Evolutionary conservation across 2,113 vertebrate genomes (phyloP), one percentile per base, ranked within the genome.

Genomic region (Salvelinus sp.): DNA sequence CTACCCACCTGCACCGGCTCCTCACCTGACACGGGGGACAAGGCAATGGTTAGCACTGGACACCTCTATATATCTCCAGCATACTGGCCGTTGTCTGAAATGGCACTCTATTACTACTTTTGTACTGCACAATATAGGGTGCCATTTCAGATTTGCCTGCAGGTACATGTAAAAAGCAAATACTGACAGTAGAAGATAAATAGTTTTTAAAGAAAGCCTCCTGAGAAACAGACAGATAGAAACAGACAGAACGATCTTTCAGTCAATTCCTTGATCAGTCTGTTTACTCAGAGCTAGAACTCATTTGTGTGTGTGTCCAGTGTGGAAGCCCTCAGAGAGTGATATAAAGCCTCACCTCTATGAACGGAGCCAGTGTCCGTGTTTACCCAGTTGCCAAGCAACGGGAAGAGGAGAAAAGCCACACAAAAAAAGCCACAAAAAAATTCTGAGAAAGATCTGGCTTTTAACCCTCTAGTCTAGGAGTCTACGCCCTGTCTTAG

Each of bases 1-100:
- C 92, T 96, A 38, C 73, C 81, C 1, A 83, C 2, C 0, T 92
- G 92, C 72, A 95, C 90, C 0, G 96, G 95, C 66, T 94, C 93
- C 14, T 89, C 23, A 58, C 90, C 97, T 98, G 16, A 10, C 28
- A 14, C 16, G 48, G 23, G 22, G 1, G 22, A 30, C 20, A 16
- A 44, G 44, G 47, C 13, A 20, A 54, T 9, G 44, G 22, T 23
- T 9, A 25, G 18, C 4, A 5, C 54, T 25, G 1, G 50, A 54
- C 4, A 54, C 50, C 50, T 54, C 3, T 54, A 54, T 54, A 16
- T 1, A 18, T 18, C 50, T 54, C 1, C 14, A 54, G 16, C 16
- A 5, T 3, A 18, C 12, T 16, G 4, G 1, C 3, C 16, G 12
- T 18, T 18, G 16, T 54, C 50, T 54, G 50, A 18, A 54, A 54